Percentiles rank a stretch among this genome's conserved stretches.
phyloP scores from a whole-genome alignment of 2,888 invertebrate genomes.

The Chesias legatella region DNA sequence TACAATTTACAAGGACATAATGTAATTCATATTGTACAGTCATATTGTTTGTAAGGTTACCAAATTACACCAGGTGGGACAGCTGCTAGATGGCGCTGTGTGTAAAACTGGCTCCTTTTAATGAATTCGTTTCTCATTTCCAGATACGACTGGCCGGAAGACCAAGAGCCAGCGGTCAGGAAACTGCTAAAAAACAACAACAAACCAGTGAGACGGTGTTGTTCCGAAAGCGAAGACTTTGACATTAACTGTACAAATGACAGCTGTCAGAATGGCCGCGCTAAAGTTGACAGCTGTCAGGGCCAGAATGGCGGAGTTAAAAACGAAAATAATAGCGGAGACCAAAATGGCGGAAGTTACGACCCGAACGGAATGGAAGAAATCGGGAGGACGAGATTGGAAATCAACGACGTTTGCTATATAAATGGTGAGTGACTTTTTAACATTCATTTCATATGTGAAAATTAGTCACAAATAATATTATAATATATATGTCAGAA shows the following conservation, averaged over 20 bases:
- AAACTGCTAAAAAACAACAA: conserved; percentile 51
- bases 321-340: conserved; percentile 17
- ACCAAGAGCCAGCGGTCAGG: conserved; percentile 60
- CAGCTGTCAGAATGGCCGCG: conserved; percentile 23
- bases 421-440: conserved; percentile 96
- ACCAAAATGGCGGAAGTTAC: conserved; percentile 38
- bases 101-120: too few species aligned
- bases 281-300: conserved; percentile 19
- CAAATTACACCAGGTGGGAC: too few species aligned
- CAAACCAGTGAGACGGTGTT: conserved; percentile 41
- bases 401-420: conserved; percentile 92
- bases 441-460: too few species aligned
- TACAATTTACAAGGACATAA: too few species aligned
- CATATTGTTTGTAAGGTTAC: too few species aligned
- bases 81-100: too few species aligned
- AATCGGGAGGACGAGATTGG: conserved; percentile 82
- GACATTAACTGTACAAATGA: conserved; percentile 19
- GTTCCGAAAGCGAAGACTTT: conserved; percentile 42
- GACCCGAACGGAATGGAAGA: conserved; percentile 81
- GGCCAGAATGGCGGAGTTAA: conserved; percentile 28
- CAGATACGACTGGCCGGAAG: conserved; percentile 89
- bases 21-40: too few species aligned
- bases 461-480: too few species aligned
- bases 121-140: too few species aligned
- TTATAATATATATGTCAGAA: too few species aligned